phyloP scores from a whole-genome alignment of 1,140 invertebrate species.

The Cotesia typhae region DNA sequence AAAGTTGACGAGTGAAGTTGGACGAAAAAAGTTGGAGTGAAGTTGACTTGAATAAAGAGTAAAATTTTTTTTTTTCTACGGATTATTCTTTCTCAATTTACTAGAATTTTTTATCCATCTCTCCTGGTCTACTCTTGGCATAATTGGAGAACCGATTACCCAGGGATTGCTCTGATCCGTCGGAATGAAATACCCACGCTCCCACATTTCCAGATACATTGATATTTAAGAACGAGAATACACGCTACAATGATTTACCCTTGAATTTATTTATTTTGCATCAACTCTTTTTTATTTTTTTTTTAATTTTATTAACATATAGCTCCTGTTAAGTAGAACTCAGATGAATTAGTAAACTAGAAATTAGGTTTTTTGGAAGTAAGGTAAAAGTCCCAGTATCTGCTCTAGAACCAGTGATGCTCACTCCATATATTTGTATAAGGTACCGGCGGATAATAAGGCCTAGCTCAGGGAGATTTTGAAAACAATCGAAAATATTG shows the following conservation, averaged over 20 bases:
- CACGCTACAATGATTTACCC: constrained; percentile 28
- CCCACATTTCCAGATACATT: constrained; percentile 51
- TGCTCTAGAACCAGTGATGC: no score
- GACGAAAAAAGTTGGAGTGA: no score
- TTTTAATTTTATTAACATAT: neutral
- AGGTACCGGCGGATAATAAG: no score
- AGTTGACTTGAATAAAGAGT: neutral
- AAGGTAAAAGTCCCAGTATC: no score
- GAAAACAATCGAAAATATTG: no score
- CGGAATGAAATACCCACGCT: constrained; percentile 14
- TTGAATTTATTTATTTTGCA: neutral
- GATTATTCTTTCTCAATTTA: neutral
- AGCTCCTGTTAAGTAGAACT: neutral
- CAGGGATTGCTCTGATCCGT: constrained; percentile 11
- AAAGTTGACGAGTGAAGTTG: no score
- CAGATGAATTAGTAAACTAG: neutral
- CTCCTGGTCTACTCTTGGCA: neutral
- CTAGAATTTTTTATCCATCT: neutral
- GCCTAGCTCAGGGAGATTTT: no score
- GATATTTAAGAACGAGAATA: constrained; percentile 56
- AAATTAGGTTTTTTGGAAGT: no score
- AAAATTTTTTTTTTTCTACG: neutral
- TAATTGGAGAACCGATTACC: constrained; percentile 22
- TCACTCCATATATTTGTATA: no score
- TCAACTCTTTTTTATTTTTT: neutral